Evolutionary conservation across 2,888 invertebrate species (phyloP), one percentile per base, ranked within the genome.

Genomic region (Drosophila helvetica): DNA sequence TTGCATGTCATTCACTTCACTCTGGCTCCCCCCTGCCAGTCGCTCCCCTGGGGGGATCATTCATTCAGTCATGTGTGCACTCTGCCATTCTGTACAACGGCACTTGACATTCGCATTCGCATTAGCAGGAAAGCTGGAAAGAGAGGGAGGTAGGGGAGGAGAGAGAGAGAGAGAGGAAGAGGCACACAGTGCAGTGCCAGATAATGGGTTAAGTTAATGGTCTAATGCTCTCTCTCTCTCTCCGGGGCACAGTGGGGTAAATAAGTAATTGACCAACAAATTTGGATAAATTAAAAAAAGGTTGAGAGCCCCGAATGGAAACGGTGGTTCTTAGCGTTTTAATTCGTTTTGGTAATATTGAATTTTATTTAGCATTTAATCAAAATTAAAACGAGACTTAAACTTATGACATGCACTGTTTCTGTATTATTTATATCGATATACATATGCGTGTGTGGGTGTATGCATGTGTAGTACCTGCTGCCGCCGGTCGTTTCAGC

Each of bases 21-120:
- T 60, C 15, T 15, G 2, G 25, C 12, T 7, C 10, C n/a, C 33
- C 9, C 54, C 18, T 9, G 9, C 18, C 12, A 15, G 15, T 51
- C 42, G 17, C 10, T 7, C 33, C 57, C 38, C 25, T 33, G n/a
- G 38, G 38, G 38, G 38, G 15, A 38, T 15, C 15, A 38, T 38
- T 52, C 48, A 43, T 45, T 78, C 81, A 71, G 42, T 80, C 86
- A 84, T 76, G 86, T 86, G 80, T 76, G 63, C 65, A 69, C 54
- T 74, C 43, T 66, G 57, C 38, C 57, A 56, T 66, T 70, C 38
- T n/a, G 48, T 57, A 70, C 78, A 74, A 80, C 77, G 78, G 64
- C 75, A 86, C 81, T 86, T 88, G 81, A 86, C 89, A 86, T 86
- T 73, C 74, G 66, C 62, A 74, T 74, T 71, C 61, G 56, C 68